Conservation (phyloP, 2,113 vertebrate species). For the Brienomyrus brachyistius region DNA sequence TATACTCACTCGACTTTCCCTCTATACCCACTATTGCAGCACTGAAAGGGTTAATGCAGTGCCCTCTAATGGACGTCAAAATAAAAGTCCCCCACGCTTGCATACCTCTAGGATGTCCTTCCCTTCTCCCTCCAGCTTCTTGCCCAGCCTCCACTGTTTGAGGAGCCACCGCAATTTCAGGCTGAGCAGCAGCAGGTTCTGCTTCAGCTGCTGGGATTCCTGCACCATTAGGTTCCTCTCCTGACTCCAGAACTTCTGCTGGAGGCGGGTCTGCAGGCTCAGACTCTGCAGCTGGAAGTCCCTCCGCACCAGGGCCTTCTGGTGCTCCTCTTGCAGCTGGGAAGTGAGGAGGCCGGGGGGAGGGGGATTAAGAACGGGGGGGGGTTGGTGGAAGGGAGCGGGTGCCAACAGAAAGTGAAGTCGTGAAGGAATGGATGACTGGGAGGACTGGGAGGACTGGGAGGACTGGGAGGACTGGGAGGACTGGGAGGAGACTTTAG, state of each 20-base stretch:
- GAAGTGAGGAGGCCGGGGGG: not conserved
- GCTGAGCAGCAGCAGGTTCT: conserved; percentile 84
- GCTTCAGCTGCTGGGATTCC: conserved; percentile 91
- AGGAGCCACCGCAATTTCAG: conserved; percentile 97
- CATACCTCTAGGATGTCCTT: conserved; percentile 86
- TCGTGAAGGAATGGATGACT: not conserved
- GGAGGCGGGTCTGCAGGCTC: conserved; percentile 82
- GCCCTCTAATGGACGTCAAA: not conserved
- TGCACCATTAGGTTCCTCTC: conserved; percentile 88
- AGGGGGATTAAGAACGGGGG: not conserved
- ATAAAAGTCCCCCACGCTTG: not conserved
- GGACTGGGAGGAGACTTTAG: not conserved
- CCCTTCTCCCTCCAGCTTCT: conserved; percentile 72
- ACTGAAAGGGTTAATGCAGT: not conserved
- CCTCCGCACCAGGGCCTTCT: conserved; percentile 78
- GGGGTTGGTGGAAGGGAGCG: not conserved
- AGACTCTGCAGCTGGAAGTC: conserved; percentile 96
- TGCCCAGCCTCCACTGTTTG: conserved; percentile 87
- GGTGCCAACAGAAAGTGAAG: not conserved
- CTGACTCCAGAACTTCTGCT: conserved; percentile 92
- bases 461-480: not conserved
- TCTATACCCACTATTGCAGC: not conserved
- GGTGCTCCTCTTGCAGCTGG: conserved; percentile 89
- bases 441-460: not conserved
- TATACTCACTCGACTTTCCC: not conserved